These are phyloP conservation scores for Orchestia grillus DNA, from an alignment of 1,140 invertebrate genomes.

Conservation along the genomic window DNA sequence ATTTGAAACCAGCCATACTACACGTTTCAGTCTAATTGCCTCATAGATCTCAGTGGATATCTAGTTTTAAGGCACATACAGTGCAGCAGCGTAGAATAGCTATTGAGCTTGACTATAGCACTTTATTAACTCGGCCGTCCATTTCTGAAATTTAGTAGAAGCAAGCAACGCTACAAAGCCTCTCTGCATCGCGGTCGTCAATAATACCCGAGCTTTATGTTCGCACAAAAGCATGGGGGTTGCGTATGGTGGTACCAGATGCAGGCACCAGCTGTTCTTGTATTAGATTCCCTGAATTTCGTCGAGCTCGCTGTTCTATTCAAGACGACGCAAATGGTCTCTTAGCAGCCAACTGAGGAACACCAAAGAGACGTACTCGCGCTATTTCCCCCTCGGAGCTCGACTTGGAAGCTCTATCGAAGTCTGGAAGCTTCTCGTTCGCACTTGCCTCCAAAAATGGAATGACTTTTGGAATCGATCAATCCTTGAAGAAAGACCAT, in stretches of 20 bases:
- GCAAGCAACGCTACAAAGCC: neutral
- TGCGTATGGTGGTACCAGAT: neutral
- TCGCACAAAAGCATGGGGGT: neutral
- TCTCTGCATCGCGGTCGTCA: neutral
- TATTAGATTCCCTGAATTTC: neutral
- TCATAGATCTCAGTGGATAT: neutral
- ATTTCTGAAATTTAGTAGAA: neutral
- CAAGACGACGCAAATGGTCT: neutral
- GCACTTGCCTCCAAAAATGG: neutral
- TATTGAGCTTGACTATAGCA: neutral
- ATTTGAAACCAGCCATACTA: neutral
- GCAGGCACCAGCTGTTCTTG: neutral
- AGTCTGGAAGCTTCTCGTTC: neutral
- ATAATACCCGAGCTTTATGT: constrained; percentile 8
- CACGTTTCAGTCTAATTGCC: neutral
- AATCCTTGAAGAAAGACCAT: neutral
- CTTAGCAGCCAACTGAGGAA: neutral
- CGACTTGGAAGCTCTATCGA: neutral
- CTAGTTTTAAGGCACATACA: neutral
- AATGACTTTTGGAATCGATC: neutral
- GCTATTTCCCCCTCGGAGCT: neutral
- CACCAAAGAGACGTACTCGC: neutral
- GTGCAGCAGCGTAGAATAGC: neutral
- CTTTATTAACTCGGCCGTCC: neutral
- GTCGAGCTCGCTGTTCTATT: neutral